These are phyloP conservation scores for Channallabes apus DNA, from an alignment of 2,797 vertebrate species.

Conservation along the genomic window DNA sequence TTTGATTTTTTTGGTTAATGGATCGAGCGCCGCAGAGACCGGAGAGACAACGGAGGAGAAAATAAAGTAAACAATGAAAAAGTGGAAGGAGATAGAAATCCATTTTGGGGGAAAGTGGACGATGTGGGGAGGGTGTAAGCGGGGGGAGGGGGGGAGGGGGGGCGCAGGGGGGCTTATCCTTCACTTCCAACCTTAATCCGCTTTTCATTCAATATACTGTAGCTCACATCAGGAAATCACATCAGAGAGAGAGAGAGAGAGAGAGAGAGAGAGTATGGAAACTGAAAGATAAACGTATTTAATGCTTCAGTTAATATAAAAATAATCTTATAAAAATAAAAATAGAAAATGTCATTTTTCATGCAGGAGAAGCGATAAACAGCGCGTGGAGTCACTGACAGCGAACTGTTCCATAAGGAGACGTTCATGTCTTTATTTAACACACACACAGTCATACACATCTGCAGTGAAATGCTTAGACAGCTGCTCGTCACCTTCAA, in stretches of 20 bases:
- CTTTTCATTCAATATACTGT: slow-evolving; percentile 75
- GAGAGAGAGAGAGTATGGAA: not conserved
- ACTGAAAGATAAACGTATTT: not conserved
- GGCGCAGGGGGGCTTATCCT: slow-evolving; percentile 64
- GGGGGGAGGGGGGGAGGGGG: slow-evolving; percentile 37
- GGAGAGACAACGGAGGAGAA: not conserved
- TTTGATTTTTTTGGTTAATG: slow-evolving; percentile 14
- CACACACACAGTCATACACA: too few species aligned
- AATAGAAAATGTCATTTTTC: too few species aligned
- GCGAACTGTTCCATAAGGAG: too few species aligned
- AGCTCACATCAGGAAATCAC: slow-evolving; percentile 74
- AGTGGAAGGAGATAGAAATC: slow-evolving; percentile 11
- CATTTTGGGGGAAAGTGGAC: slow-evolving; percentile 1
- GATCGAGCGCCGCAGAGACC: not conserved
- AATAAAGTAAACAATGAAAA: slow-evolving; percentile 23
- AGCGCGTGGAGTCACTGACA: too few species aligned
- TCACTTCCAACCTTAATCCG: slow-evolving; percentile 72
- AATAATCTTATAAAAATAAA: too few species aligned
- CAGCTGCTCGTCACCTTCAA: too few species aligned
- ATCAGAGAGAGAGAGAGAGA: not conserved
- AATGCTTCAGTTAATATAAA: too few species aligned
- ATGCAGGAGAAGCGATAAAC: too few species aligned
- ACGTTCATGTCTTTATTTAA: too few species aligned
- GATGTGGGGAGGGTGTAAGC: not conserved
- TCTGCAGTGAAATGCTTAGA: too few species aligned